phyloP scores from a whole-genome alignment of 2,888 invertebrate species.

The Antheraea assamensis region DNA sequence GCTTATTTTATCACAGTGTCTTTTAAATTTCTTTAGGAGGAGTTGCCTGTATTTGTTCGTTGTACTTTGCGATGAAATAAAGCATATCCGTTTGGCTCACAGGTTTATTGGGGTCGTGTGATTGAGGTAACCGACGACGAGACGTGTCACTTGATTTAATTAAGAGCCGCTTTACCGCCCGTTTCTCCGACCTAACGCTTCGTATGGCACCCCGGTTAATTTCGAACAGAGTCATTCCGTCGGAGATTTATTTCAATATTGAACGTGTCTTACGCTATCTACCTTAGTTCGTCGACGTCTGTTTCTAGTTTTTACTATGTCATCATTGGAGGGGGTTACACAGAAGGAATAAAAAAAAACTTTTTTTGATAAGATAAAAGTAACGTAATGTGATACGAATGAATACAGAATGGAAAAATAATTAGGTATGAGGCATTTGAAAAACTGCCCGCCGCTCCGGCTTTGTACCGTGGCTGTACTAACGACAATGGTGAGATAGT shows the following conservation, averaged over 20 bases:
- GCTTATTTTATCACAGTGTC: neutral
- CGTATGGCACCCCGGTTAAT: constrained; percentile 69
- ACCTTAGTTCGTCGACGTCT: constrained; percentile 5
- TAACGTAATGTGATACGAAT: neutral
- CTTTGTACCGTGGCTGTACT: too few species aligned
- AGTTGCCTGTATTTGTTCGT: constrained; percentile 32
- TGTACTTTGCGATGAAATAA: constrained; percentile 52
- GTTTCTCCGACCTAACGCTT: constrained; percentile 70
- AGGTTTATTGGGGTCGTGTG: constrained; percentile 79
- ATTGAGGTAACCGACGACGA: constrained; percentile 77
- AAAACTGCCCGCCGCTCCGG: too few species aligned
- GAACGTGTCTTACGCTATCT: constrained; percentile 42
- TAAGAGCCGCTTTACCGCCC: constrained; percentile 80
- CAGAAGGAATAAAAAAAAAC: neutral
- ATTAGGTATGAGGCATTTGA: too few species aligned
- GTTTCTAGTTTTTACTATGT: neutral
- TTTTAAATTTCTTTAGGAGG: constrained; percentile 17
- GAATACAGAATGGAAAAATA: neutral
- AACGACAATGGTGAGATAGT: too few species aligned
- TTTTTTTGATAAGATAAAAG: neutral
- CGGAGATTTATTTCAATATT: constrained; percentile 76
- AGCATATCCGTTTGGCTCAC: constrained; percentile 62
- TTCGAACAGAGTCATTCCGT: constrained; percentile 71
- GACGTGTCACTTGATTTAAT: constrained; percentile 82
- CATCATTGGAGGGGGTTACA: neutral